These are phyloP conservation scores for Champsocephalus esox DNA, from an alignment of 2,797 vertebrate genomes.

Conservation along the genomic window DNA sequence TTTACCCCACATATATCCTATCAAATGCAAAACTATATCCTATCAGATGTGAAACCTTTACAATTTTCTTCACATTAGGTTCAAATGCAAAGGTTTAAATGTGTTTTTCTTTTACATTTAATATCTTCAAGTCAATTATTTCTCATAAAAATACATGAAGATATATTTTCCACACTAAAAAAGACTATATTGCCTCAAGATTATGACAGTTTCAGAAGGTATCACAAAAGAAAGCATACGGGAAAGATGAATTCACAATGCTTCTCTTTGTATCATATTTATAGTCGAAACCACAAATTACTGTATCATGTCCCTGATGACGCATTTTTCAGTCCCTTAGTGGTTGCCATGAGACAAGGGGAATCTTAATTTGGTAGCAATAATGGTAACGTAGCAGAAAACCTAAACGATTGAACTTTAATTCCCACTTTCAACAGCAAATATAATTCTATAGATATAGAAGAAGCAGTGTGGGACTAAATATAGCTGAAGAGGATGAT, in stretches of 20 bases:
- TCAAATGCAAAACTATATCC: neutral
- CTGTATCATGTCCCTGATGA: constrained; percentile 80
- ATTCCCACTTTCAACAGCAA: constrained; percentile 77
- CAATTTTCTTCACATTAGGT: neutral
- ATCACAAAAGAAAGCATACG: constrained; percentile 57
- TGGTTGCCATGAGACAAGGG: constrained; percentile 80
- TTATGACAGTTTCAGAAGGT: constrained; percentile 61
- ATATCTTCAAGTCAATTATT: neutral
- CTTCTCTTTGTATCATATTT: constrained; percentile 75
- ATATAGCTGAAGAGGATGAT: constrained; percentile 82
- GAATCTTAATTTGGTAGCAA: constrained; percentile 83
- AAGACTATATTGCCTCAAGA: constrained; percentile 7
- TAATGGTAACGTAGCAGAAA: constrained; percentile 87
- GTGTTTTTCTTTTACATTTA: neutral
- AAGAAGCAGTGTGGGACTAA: constrained; percentile 77
- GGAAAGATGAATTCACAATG: constrained; percentile 68
- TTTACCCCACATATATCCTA: neutral
- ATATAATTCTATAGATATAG: constrained; percentile 83
- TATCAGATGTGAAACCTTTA: neutral
- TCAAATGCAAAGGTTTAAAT: neutral
- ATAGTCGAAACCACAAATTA: constrained; percentile 83
- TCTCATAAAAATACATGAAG: constrained; percentile 2
- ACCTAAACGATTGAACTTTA: constrained; percentile 82
- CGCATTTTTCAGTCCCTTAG: constrained; percentile 79
- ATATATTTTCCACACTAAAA: constrained; percentile 9